Percentiles rank a stretch among this genome's conserved stretches.
Evolutionary conservation across 2,113 vertebrate genomes (phyloP).

Genomic region (Entelurus aequoreus): DNA sequence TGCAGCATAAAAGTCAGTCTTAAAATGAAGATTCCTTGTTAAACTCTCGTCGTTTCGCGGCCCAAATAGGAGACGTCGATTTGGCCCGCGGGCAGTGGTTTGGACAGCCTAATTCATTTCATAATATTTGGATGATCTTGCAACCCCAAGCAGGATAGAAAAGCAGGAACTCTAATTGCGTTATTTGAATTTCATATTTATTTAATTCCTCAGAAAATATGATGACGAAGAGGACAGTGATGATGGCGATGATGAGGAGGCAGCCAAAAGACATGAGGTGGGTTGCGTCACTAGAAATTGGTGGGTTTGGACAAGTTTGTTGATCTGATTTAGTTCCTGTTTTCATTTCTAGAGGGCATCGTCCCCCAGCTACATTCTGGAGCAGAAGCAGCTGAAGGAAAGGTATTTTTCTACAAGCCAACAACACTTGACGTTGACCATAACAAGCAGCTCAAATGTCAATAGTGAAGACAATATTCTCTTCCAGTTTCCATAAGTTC

Average conservation of each 20-base stretch:
- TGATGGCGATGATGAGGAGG: slow-evolving; percentile 51
- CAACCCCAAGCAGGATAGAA: no score
- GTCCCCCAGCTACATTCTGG: slow-evolving; percentile 80
- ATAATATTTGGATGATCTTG: no score
- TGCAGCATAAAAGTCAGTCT: no score
- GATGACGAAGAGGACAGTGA: slow-evolving; percentile 80
- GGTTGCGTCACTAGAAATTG: no score
- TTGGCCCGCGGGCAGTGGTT: no score
- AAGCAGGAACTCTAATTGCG: no score
- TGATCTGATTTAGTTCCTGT: background rate
- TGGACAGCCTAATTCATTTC: no score
- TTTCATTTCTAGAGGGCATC: slow-evolving; percentile 55
- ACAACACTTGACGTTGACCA: background rate
- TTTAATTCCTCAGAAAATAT: slow-evolving; percentile 76
- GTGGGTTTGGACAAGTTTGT: background rate
- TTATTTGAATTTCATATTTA: no score
- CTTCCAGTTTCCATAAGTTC: slow-evolving; percentile 76
- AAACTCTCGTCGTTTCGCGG: no score
- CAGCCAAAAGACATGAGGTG: slow-evolving; percentile 54
- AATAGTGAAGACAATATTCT: background rate
- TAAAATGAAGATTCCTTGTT: no score
- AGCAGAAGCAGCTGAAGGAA: slow-evolving; percentile 79
- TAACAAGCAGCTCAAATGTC: background rate
- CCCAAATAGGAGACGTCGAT: no score
- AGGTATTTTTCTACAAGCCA: slow-evolving; percentile 61